Base-by-base conservation (phyloP, 2,797 vertebrate genomes). In the Novumbra hubbsi region DNA sequence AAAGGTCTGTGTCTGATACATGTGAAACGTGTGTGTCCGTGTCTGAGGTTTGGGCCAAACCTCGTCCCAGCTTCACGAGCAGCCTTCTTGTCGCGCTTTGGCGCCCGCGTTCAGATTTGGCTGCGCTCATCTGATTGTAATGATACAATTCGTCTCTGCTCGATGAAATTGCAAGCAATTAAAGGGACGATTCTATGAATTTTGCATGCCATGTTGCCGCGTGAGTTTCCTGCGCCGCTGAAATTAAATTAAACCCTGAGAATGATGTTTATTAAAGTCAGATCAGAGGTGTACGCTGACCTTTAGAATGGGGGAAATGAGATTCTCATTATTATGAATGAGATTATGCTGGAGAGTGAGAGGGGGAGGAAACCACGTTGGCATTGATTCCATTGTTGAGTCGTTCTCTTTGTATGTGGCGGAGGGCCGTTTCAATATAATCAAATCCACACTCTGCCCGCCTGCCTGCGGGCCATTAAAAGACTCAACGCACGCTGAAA, bases 221-320 rank as follows among this genome's bases (percentile, higher is more conserved):
- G 80, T 86, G 87, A 89, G 87, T 89, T 91, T 89, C 80, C 88
- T 89, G 88, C 90, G 89, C 86, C 80, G 86, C 79, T 83, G 85
- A 89, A 92, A 94, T 94, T 89, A 91, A 93, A 93, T 92, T 90
- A 93, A 93, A 93, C 66, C 85, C 87, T 80, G 89, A 91, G 88
- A 91, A 92, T 90, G 88, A 88, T 91, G 90, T 93, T 92, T 92
- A 94, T 93, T 93, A 92, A 92, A 93, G 91, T 92, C 91, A 88
- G 91, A 92, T 93, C 92, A 91, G 90, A 93, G 90, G 90, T 93
- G 91, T 88, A 89, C 88, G 82, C 86, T 94, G 92, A 93, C 93
- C 91, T 94, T 94, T 94, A 88, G 85, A 92, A 90, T 89, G 88
- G 87, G 88, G 93, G 88, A 93, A 93, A 92, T 92, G 85, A 92